Evolutionary conservation across 2,888 invertebrate species (phyloP).

Genomic region (Cancer borealis): DNA sequence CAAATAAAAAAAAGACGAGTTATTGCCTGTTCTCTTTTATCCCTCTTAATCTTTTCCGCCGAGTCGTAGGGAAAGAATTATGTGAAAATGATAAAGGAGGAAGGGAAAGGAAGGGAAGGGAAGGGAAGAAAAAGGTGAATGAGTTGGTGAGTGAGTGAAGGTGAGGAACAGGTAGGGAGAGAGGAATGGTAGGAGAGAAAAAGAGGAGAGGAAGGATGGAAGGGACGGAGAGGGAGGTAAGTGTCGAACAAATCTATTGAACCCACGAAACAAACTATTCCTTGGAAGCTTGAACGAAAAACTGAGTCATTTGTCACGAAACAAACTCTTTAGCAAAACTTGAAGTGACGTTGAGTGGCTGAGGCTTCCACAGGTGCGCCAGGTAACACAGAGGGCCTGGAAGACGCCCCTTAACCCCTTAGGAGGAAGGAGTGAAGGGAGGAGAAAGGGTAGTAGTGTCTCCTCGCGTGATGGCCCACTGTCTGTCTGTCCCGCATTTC

Average conservation of each 20-base stretch:
- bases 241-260: not conserved
- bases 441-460: not conserved
- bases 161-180: not conserved
- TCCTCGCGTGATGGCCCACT: not conserved
- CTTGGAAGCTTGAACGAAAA: not conserved
- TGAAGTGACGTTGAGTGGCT: not conserved
- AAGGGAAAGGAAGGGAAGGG: not conserved
- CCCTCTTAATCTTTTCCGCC: not conserved
- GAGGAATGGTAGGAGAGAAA: not conserved
- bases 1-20: not conserved
- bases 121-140: not conserved
- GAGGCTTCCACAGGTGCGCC: not conserved
- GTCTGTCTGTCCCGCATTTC: not conserved
- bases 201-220: not conserved
- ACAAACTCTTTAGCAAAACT: not conserved
- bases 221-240: not conserved
- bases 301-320: not conserved
- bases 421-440: not conserved
- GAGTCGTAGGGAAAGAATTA: not conserved
- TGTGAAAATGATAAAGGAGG: not conserved
- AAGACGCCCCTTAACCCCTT: not conserved
- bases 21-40: constrained; percentile 27
- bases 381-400: not conserved
- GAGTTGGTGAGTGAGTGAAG: no score
- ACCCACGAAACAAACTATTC: not conserved